Base-by-base conservation (phyloP, 1,140 invertebrate species). In the Brachystomella parvula region DNA sequence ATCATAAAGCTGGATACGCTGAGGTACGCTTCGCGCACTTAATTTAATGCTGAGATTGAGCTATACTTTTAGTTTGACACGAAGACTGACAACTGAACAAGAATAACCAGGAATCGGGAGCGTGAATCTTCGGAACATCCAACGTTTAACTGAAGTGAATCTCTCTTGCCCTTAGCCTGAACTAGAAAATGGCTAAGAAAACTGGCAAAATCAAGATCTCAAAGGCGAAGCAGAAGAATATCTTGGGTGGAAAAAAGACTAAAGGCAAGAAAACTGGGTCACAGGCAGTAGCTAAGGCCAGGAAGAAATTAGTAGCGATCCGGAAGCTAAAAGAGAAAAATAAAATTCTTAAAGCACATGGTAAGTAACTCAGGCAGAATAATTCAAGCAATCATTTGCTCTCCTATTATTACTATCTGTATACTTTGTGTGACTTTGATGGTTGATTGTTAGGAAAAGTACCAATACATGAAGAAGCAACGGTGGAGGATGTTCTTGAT, bases 201-300 rank as follows among this genome's bases (percentile, higher is more conserved):
- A 6, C 49, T 9, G 49, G 49, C 6, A 53, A 53, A 26, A 53
- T 53, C 24, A 62, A 62, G 60, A 62, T 62, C 12, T 62, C 60
- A 21, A 63, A 57, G 26, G 39, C 63, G n/a, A 71, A 71, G 30
- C 31, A 31, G 31, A 71, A 71, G 28, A 71, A 71, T 35, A 71
- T 71, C 24, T 65, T 68, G 59, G 70, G 70, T 26, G 66, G 66
- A 47, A 71, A 71, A 30, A 68, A 68, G 64, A 58, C 59, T 28
- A 65, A 67, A n/a, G 70, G 70, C 1, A 71, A 71, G 39, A 68
- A 68, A 32, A 71, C 70, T 0, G 47, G 47, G 21, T 63, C 60
- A 17, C 68, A 71, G 60, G 60, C 2, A 2, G 61, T 68, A 6
- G 61, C 64, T n/a, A 49, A 66, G 47, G 70, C 70, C 3, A 61